Conservation (phyloP, 2,888 invertebrate species). For the Lamellibrachia satsuma region DNA sequence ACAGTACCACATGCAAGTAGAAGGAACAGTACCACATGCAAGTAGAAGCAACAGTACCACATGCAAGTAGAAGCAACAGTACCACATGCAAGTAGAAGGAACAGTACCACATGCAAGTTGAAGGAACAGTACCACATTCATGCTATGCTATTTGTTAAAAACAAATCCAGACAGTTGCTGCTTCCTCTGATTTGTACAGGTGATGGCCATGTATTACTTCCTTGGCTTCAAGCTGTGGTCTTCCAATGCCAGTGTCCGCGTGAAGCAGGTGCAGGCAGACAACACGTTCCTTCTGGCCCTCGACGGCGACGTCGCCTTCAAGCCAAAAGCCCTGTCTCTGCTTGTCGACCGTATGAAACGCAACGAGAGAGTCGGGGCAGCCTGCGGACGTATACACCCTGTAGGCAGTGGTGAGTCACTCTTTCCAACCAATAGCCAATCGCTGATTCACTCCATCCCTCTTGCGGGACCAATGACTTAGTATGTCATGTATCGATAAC, state of each 20-base stretch:
- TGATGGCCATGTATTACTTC: slow-evolving; percentile 83
- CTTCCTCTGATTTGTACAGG: not conserved
- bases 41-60: not conserved
- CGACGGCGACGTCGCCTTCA: slow-evolving; percentile 98
- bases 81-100: not conserved
- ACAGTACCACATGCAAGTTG: not conserved
- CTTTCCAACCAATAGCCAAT: too few species aligned
- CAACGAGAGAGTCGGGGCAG: slow-evolving; percentile 93
- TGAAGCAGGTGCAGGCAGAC: slow-evolving; percentile 73
- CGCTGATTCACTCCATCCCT: too few species aligned
- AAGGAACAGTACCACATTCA: too few species aligned
- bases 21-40: not conserved
- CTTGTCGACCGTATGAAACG: slow-evolving; percentile 98
- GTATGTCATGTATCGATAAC: too few species aligned
- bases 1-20: not conserved
- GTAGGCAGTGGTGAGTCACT: slow-evolving; percentile 78
- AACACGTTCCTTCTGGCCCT: slow-evolving; percentile 94
- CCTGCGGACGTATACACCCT: slow-evolving; percentile 97
- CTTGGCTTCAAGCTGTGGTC: slow-evolving; percentile 88
- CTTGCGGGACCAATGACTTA: too few species aligned
- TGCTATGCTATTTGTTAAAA: not conserved
- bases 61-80: not conserved
- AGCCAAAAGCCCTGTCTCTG: slow-evolving; percentile 91
- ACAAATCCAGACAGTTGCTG: not conserved
- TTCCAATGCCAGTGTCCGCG: not conserved